Percentiles rank a stretch among this genome's conserved stretches.
phyloP scores from a whole-genome alignment of 2,888 invertebrate species.

The Tenthredo mesomela region DNA sequence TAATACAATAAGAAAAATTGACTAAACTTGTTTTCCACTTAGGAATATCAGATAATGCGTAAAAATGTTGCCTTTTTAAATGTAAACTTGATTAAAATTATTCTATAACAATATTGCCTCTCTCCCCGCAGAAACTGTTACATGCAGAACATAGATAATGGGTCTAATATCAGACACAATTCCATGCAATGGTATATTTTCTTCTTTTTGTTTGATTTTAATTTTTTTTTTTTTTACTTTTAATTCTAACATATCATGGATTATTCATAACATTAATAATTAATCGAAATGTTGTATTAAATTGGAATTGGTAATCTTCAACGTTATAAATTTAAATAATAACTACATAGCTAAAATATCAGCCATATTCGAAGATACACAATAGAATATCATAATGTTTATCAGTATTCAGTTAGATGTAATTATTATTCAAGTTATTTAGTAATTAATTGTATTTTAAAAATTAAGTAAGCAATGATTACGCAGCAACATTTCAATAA shows the following conservation, averaged over 20 bases:
- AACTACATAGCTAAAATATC: conserved; percentile 9
- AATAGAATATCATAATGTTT: conserved; percentile 9
- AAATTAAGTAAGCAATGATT: neutral
- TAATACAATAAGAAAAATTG: neutral
- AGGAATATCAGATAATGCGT: neutral
- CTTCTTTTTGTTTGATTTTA: neutral
- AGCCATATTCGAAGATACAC: neutral
- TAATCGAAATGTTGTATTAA: neutral
- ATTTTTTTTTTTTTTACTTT: neutral
- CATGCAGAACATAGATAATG: neutral
- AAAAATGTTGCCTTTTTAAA: conserved; percentile 21
- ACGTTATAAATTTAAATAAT: neutral
- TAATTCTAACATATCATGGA: neutral
- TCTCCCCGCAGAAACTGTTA: neutral
- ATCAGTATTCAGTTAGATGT: conserved; percentile 43
- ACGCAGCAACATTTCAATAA: neutral
- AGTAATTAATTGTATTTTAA: conserved; percentile 34
- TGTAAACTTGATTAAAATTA: neutral
- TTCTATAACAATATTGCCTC: neutral
- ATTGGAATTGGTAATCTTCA: neutral
- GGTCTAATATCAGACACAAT: neutral
- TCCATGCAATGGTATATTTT: neutral
- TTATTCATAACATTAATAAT: neutral
- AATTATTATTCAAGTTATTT: conserved; percentile 47
- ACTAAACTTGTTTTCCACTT: neutral